Evolutionary conservation across 2,888 invertebrate genomes (phyloP).

Genomic region (Hydrotaea cyrtoneurina): DNA sequence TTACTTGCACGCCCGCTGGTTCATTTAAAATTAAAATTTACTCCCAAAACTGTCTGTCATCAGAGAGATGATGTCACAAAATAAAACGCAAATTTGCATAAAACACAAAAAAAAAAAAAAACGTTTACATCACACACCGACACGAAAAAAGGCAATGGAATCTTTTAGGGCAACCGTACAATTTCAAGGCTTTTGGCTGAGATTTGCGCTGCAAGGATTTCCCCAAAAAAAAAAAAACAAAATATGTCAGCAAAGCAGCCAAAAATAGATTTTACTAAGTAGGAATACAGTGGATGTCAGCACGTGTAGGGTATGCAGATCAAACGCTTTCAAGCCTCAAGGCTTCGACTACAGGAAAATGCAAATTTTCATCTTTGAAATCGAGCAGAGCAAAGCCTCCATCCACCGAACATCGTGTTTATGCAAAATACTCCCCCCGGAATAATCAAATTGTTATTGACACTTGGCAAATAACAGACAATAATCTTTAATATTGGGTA

Average conservation of each 20-base stretch:
- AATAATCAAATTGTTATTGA: slow-evolving; percentile 7
- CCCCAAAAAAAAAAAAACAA: background rate
- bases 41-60: background rate
- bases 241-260: background rate
- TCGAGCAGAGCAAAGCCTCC: no score
- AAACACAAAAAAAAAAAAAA: background rate
- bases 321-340: background rate
- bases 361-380: background rate
- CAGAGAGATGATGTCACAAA: background rate
- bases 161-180: background rate
- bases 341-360: background rate
- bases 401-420: background rate
- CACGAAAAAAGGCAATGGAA: background rate
- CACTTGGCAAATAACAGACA: background rate
- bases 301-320: no score
- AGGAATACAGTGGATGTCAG: no score
- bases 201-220: background rate
- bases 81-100: background rate
- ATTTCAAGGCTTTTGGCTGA: background rate
- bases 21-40: background rate
- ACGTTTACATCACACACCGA: background rate
- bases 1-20: background rate
- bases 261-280: no score
- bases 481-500: no score
- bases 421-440: background rate